Base-by-base conservation (phyloP, 2,797 vertebrate genomes). In the Tangara arthus region DNA sequence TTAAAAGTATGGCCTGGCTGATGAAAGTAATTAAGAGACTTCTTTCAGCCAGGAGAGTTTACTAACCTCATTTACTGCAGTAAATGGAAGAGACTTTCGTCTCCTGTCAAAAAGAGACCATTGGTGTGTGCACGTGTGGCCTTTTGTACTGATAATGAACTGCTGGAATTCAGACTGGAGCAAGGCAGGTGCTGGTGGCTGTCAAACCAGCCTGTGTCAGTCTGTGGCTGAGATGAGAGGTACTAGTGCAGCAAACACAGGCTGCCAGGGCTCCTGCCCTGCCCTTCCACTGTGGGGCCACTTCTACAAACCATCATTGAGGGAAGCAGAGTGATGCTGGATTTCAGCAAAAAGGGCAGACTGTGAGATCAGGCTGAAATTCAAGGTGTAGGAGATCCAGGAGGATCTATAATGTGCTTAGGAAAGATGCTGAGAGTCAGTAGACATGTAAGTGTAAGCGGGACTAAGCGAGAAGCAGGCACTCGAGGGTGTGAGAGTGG, bases 21-120 rank as follows among this genome's bases (percentile, higher is more conserved):
- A 68, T 92, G 91, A 89, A 93, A 92, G 87, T 95, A 95, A 93
- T 97, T 97, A 95, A 81, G 89, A 95, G 87, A 83, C 65, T 94
- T 95, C 65, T 92, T 18, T 78, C 69, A 92, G 90, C 91, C 79
- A 92, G 94, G 65, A 87, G 90, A 87, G 68, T 95, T 94, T 87
- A 69, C 87, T 89, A 95, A 92, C 84, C 89, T 94, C 61, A 49
- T 97, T 94, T 96, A 72, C 61, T 76, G 61, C 1, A 1, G 76
- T 72, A 85, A 94, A 78, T 76, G 50, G 72, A 82, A 81, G 47
- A 81, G 42, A 72, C 65, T 93, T 91, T 69, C 82, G 57, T 95
- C 65, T 93, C 20, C 55, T 97, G 82, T 95, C 85, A 81, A 39
- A 91, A 92, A 82, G 50, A 87, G 84, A 50, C 66, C 16, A 21